phyloP scores from a whole-genome alignment of 2,888 invertebrate genomes.

The Agonopterix subpropinquella region DNA sequence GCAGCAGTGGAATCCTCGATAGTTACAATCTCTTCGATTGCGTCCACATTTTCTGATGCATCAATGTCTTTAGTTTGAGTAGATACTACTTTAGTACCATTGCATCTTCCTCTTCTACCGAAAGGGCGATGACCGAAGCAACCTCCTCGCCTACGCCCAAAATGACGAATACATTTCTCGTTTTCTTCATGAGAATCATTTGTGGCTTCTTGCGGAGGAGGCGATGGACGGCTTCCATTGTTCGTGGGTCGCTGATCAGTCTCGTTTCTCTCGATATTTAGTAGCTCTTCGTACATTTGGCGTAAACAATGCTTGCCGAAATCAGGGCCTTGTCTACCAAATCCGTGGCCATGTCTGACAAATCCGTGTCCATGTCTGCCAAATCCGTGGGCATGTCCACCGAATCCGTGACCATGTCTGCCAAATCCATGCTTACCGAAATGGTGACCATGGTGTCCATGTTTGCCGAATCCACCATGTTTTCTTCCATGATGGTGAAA shows the following conservation, averaged over 20 bases:
- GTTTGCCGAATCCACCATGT: slow-evolving; percentile 10
- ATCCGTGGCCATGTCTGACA: not conserved
- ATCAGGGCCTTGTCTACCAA: not conserved
- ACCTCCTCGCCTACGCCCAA: not conserved
- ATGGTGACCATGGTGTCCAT: slow-evolving; percentile 13
- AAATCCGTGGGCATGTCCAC: not conserved
- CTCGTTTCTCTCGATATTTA: not conserved
- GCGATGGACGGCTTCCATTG: not conserved
- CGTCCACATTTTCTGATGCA: no score
- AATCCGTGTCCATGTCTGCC: not conserved
- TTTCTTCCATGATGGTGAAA: not conserved
- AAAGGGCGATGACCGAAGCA: not conserved
- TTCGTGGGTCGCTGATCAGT: not conserved
- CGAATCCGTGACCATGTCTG: slow-evolving; percentile 3
- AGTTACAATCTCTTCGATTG: no score
- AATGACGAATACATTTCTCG: not conserved
- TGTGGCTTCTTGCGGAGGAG: not conserved
- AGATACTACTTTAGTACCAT: not conserved
- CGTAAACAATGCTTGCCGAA: not conserved
- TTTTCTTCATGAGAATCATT: not conserved
- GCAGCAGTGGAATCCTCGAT: no score
- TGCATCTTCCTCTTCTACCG: not conserved
- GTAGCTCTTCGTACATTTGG: not conserved
- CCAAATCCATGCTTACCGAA: not conserved
- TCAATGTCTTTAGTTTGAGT: not conserved